A percentile compares a stretch with the other conserved stretches of the same genome.
phyloP scores from a whole-genome alignment of 2,113 vertebrate species.

The Xenopus borealis region DNA sequence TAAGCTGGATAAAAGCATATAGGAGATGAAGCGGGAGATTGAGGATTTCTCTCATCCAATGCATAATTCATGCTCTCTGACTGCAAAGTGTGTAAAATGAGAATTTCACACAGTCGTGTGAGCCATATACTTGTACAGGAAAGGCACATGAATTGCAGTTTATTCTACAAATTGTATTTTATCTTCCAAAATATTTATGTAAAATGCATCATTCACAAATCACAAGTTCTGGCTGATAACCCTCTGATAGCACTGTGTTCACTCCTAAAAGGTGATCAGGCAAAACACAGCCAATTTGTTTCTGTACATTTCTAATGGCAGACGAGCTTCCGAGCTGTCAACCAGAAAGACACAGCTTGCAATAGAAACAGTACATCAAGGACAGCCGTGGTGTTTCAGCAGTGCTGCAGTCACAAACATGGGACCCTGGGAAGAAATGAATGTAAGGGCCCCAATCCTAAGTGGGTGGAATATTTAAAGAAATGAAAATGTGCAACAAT shows the following conservation, averaged over 20 bases:
- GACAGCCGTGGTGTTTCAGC: background rate
- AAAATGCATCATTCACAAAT: slow-evolving; percentile 77
- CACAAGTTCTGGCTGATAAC: slow-evolving; percentile 77
- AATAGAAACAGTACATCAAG: background rate
- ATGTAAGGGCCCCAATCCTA: no score
- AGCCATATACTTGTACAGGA: slow-evolving; percentile 82
- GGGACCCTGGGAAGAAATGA: no score
- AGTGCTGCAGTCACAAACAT: no score
- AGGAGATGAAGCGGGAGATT: slow-evolving; percentile 97
- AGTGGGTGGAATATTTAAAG: no score
- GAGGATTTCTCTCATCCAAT: slow-evolving; percentile 98
- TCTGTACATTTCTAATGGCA: slow-evolving; percentile 73
- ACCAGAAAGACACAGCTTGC: background rate
- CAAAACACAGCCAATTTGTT: slow-evolving; percentile 80
- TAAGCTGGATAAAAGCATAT: slow-evolving; percentile 92
- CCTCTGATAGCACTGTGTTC: slow-evolving; percentile 74
- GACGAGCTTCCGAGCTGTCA: slow-evolving; percentile 73
- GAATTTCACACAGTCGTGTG: slow-evolving; percentile 97
- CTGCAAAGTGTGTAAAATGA: slow-evolving; percentile 99
- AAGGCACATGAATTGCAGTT: slow-evolving; percentile 81
- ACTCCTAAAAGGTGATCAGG: slow-evolving; percentile 75
- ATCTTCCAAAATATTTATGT: slow-evolving; percentile 77
- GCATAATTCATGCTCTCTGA: slow-evolving; percentile 98
- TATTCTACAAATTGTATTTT: slow-evolving; percentile 76
- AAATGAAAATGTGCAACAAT: no score